A percentile compares a stretch with the other conserved stretches of the same genome.
Conservation (phyloP, 1,140 invertebrate genomes). For the Pollicipes pollicipes region DNA sequence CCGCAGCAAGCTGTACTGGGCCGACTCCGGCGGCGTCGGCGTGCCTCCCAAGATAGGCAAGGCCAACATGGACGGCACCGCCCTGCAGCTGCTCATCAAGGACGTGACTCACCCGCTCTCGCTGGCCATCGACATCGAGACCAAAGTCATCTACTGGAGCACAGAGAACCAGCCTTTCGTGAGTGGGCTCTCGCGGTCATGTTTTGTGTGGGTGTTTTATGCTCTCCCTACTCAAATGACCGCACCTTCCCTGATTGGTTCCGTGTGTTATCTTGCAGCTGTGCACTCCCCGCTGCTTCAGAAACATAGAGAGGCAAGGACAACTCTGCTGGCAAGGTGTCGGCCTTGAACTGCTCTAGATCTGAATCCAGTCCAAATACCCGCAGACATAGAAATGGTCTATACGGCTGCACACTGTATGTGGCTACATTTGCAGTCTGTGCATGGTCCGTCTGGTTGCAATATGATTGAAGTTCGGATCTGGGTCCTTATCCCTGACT, state of each 20-base stretch:
- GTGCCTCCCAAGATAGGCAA: slow-evolving; percentile 77
- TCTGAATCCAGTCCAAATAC: too few species aligned
- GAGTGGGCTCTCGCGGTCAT: slow-evolving; percentile 2
- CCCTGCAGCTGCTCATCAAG: slow-evolving; percentile 44
- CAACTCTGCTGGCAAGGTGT: too few species aligned
- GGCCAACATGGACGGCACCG: slow-evolving; percentile 83
- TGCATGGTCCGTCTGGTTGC: too few species aligned
- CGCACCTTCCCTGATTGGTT: too few species aligned
- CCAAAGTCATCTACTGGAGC: slow-evolving; percentile 69
- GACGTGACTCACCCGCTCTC: slow-evolving; percentile 51
- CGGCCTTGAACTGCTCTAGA: too few species aligned
- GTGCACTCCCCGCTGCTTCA: too few species aligned
- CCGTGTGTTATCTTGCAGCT: too few species aligned
- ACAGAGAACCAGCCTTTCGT: slow-evolving; percentile 52
- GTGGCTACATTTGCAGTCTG: slow-evolving; percentile 14
- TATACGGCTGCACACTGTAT: too few species aligned
- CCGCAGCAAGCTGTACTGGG: slow-evolving; percentile 73
- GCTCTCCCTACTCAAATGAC: neutral
- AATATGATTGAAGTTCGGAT: too few species aligned
- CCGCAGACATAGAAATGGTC: too few species aligned
- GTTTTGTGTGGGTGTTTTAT: neutral
- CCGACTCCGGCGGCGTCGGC: slow-evolving; percentile 80
- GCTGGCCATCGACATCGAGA: slow-evolving; percentile 66
- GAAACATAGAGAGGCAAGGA: too few species aligned
- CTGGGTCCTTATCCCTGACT: too few species aligned